Base-by-base conservation (phyloP, 2,113 vertebrate species). In the Chaetura pelagica region DNA sequence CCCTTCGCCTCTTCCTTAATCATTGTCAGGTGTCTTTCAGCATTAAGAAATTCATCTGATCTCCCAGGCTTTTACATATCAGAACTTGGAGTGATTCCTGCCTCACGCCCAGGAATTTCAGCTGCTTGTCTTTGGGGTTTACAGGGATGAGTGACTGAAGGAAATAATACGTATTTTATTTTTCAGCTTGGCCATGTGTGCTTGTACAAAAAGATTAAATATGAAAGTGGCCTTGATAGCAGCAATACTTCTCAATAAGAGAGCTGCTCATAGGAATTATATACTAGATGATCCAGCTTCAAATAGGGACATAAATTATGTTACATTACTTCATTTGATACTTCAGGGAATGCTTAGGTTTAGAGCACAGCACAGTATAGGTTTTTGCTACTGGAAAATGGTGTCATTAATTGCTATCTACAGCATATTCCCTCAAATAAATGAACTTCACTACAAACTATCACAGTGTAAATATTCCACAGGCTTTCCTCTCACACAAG, bases 191-290 rank as follows among this genome's bases (percentile, higher is more conserved):
- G 76, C 76, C 64, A 69, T 59, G 26, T 14, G 12, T 8, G n/a
- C 54, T 49, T 67, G 20, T 46, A 44, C 14, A 26, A 84, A 71
- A 54, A 68, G 38, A 79, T 35, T 34, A 16, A n/a, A 40, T 55
- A 52, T 29, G 19, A 69, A 94, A 92, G 52, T 77, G 80, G 52
- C 94, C 40, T 42, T 63, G 90, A 86, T 81, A 44, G 64, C 72
- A 59, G 61, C 74, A 85, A 83, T 75, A 17, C 38, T 87, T 95
- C 89, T 92, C 84, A 40, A 58, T 79, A 76, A 87, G 72, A 74
- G 21, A 82, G 78, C 63, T 74, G 74, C 91, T 95, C 35, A 4
- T 3, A 80, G 54, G 71, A 95, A 87, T 89, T 91, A 54, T 10
- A 57, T 12, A 38, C 52, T 27, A 52, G 90, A 75, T 61, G 61